Percentiles rank a stretch among this genome's conserved stretches.
Conservation (phyloP, 2,113 vertebrate species). For the Camarhynchus parvulus region DNA sequence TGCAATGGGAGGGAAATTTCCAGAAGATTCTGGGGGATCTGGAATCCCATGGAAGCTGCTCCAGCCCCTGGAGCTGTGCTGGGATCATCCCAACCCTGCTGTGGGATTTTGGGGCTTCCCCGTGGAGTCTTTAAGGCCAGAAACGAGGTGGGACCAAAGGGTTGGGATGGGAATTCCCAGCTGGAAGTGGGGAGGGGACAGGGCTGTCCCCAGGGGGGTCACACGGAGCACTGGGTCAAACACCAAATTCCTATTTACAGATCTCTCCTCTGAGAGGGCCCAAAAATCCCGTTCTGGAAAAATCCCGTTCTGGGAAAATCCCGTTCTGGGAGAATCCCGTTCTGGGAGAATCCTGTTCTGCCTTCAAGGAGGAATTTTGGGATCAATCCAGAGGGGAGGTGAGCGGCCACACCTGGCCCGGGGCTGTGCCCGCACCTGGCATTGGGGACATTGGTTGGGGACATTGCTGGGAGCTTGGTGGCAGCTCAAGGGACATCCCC, state of each 20-base stretch:
- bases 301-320: no score
- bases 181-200: not conserved
- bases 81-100: not conserved
- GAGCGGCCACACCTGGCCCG: rapidly evolving
- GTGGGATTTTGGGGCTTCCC: not conserved
- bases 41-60: rapidly evolving
- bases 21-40: not conserved
- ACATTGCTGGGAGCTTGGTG: not conserved
- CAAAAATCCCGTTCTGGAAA: not conserved
- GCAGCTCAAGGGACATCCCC: not conserved
- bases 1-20: no score
- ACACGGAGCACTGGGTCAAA: not conserved
- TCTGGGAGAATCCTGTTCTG: not conserved
- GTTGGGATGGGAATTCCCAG: not conserved
- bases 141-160: rapidly evolving
- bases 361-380: not conserved
- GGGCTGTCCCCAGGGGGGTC: not conserved
- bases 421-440: not conserved
- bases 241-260: not conserved
- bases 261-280: not conserved
- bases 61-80: rapidly evolving
- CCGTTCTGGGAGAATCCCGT: no score
- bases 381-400: not conserved
- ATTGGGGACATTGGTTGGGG: rapidly evolving
- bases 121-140: not conserved